phyloP scores from a whole-genome alignment of 2,888 invertebrate species.

The Sarcophaga rosellei region DNA sequence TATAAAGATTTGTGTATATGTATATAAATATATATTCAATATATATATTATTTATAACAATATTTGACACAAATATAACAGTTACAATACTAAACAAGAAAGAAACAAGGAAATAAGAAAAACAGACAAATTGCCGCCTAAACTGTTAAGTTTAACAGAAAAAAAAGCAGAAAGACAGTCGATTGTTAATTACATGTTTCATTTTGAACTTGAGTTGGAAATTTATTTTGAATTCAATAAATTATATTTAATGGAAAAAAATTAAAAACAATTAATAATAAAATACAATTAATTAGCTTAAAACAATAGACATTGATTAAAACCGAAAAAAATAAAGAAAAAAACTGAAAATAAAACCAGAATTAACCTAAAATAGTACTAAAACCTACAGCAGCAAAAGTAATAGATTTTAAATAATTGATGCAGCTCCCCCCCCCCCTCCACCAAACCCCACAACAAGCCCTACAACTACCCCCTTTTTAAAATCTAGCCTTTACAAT shows the following conservation, averaged over 20 bases:
- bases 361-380: constrained; percentile 64
- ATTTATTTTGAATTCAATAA: neutral
- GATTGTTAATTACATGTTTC: constrained; percentile 63
- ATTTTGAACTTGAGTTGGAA: constrained; percentile 9
- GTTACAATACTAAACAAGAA: constrained; percentile 55
- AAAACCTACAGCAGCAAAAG: constrained; percentile 40
- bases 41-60: too few species aligned
- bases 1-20: too few species aligned
- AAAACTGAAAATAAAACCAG: constrained; percentile 38
- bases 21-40: neutral
- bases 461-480: neutral
- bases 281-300: constrained; percentile 37
- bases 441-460: neutral
- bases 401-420: constrained; percentile 61
- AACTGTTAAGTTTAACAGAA: neutral
- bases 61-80: constrained; percentile 35
- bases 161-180: constrained; percentile 54
- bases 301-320: constrained; percentile 51
- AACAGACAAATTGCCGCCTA: constrained; percentile 1
- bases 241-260: neutral
- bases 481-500: constrained; percentile 12
- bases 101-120: constrained; percentile 24
- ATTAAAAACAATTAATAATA: constrained; percentile 13
- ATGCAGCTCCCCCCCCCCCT: neutral
- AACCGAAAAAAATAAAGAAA: neutral